Conservation (phyloP, 2,888 invertebrate genomes). For the Tiliacea aurago region DNA sequence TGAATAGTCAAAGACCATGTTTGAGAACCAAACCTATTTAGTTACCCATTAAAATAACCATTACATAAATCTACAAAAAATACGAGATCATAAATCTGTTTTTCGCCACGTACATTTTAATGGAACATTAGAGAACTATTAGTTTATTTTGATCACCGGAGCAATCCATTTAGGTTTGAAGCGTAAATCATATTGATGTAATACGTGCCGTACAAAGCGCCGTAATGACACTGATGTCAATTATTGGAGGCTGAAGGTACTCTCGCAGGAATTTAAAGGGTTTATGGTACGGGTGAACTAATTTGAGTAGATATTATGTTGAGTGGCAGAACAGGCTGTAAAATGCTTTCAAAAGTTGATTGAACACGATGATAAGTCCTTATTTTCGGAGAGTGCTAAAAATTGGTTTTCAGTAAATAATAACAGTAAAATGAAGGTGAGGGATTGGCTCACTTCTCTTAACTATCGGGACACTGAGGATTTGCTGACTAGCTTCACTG, state of each 20-base stretch:
- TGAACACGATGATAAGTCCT: background rate
- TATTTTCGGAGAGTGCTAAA: background rate
- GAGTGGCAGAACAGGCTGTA: background rate
- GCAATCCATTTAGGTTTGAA: conserved; percentile 20
- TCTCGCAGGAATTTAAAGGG: background rate
- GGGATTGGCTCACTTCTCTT: no score
- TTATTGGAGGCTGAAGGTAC: background rate
- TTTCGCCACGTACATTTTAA: conserved; percentile 1
- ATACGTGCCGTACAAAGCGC: conserved; percentile 12
- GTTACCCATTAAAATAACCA: no score
- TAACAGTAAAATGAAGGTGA: no score
- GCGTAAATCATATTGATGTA: conserved; percentile 7
- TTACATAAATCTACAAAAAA: no score
- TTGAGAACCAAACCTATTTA: no score
- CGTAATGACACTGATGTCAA: conserved; percentile 29
- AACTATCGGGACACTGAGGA: no score
- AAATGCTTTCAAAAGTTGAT: background rate
- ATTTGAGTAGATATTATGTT: background rate
- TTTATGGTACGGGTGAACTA: background rate
- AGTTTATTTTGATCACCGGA: background rate
- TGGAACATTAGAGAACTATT: conserved; percentile 25
- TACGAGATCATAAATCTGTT: background rate
- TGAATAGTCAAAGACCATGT: no score
- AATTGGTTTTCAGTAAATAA: background rate
- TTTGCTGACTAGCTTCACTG: no score